A percentile compares a stretch with the other conserved stretches of the same genome.
These are phyloP conservation scores for Paedocypris micromegethes DNA, from an alignment of 2,797 vertebrate species.

Conservation along the genomic window DNA sequence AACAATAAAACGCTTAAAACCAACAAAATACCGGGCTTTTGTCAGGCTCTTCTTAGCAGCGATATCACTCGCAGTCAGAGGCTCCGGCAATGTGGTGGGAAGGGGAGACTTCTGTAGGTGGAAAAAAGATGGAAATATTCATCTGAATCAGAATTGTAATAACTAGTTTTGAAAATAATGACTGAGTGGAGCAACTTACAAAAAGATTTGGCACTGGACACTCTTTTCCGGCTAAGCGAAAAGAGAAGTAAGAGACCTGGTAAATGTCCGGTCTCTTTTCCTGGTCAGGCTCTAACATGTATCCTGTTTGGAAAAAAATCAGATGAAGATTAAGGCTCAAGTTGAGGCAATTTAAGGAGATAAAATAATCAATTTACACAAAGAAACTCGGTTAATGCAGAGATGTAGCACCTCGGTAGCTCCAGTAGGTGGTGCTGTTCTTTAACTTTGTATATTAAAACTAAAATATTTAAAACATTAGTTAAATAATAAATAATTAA, in stretches of 20 bases:
- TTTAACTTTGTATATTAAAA: constrained; percentile 15
- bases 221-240: constrained; percentile 88
- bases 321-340: not conserved
- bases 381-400: not conserved
- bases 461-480: no score
- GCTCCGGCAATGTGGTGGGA: constrained; percentile 87
- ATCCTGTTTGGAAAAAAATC: constrained; percentile 68
- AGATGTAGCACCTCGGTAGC: constrained; percentile 15
- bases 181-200: constrained; percentile 70
- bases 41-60: constrained; percentile 93
- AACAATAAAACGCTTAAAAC: not conserved
- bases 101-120: constrained; percentile 80
- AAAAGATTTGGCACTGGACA: constrained; percentile 91
- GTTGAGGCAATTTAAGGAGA: no score
- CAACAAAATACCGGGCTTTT: constrained; percentile 87
- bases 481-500: no score
- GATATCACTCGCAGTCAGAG: constrained; percentile 90
- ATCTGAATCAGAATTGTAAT: not conserved
- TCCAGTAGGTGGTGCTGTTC: constrained; percentile 57
- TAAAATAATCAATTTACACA: not conserved
- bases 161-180: no score
- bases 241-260: constrained; percentile 94
- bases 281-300: constrained; percentile 95
- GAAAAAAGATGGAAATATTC: not conserved
- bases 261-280: constrained; percentile 94